Percentiles rank a stretch among this genome's conserved stretches.
phyloP scores from a whole-genome alignment of 1,140 invertebrate species.

The Parasteatoda tepidariorum region DNA sequence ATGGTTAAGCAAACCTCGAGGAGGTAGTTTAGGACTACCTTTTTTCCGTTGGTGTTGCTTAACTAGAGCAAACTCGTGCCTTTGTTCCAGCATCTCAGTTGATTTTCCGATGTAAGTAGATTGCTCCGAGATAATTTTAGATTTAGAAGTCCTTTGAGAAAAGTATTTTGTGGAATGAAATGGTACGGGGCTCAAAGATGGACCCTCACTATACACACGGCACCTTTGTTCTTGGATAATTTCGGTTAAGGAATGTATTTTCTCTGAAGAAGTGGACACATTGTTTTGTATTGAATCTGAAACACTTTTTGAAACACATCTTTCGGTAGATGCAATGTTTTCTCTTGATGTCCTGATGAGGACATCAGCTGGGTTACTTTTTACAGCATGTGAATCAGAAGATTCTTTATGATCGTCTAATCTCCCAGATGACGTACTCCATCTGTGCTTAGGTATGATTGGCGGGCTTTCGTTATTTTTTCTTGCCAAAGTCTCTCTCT shows the following conservation, averaged over 20 bases:
- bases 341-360: neutral
- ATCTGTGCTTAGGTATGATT: slow-evolving; percentile 14
- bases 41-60: slow-evolving; percentile 46
- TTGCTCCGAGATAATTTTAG: slow-evolving; percentile 20
- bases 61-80: slow-evolving; percentile 2
- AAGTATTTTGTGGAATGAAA: slow-evolving; percentile 41
- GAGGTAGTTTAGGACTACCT: slow-evolving; percentile 35
- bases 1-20: slow-evolving; percentile 3
- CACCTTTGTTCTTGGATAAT: slow-evolving; percentile 53
- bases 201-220: slow-evolving; percentile 48
- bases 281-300: neutral
- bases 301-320: neutral
- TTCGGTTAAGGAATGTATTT: slow-evolving; percentile 35
- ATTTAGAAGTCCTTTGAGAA: slow-evolving; percentile 24
- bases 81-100: slow-evolving; percentile 1
- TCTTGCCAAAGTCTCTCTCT: slow-evolving; percentile 8
- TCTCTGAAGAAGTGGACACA: neutral
- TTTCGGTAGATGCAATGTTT: neutral
- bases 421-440: slow-evolving; percentile 75
- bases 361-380: neutral
- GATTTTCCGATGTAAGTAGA: neutral
- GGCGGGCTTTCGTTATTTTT: slow-evolving; percentile 10
- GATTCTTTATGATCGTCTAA: slow-evolving; percentile 88
- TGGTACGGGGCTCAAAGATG: slow-evolving; percentile 5
- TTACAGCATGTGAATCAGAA: slow-evolving; percentile 72